Evolutionary conservation across 2,888 invertebrate genomes (phyloP).

Genomic region (Lathronympha strigana): DNA sequence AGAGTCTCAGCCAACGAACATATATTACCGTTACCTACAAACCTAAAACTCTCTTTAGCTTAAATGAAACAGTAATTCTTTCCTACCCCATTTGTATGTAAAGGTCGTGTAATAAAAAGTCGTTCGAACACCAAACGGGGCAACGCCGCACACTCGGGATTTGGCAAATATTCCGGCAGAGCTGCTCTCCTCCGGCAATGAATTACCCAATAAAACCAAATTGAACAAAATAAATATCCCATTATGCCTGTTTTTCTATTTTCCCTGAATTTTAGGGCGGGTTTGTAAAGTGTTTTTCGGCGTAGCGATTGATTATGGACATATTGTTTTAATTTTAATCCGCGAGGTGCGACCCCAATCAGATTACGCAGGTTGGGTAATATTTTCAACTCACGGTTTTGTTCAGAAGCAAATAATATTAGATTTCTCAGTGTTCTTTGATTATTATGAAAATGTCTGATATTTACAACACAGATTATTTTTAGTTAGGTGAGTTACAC

Average conservation of each 20-base stretch:
- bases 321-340: slow-evolving; percentile 39
- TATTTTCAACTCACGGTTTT: slow-evolving; percentile 3
- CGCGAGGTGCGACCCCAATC: background rate
- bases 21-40: slow-evolving; percentile 27
- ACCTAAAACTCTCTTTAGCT: slow-evolving; percentile 45
- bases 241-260: slow-evolving; percentile 74
- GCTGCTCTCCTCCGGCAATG: slow-evolving; percentile 69
- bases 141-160: slow-evolving; percentile 64
- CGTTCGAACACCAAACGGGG: slow-evolving; percentile 56
- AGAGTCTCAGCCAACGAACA: background rate
- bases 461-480: no score
- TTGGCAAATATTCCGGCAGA: slow-evolving; percentile 62
- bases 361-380: slow-evolving; percentile 1
- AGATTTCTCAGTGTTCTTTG: no score
- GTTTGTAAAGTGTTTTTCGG: slow-evolving; percentile 50
- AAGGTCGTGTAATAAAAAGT: slow-evolving; percentile 68
- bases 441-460: no score
- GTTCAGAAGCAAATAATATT: background rate
- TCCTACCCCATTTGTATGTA: slow-evolving; percentile 71
- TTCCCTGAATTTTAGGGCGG: slow-evolving; percentile 53
- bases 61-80: slow-evolving; percentile 61
- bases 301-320: slow-evolving; percentile 43
- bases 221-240: slow-evolving; percentile 79
- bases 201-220: slow-evolving; percentile 82
- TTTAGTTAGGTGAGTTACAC: no score